Percentiles rank a stretch among this genome's conserved stretches.
Conservation (phyloP, 2,797 vertebrate genomes). For the Acipenser oxyrinchus region DNA sequence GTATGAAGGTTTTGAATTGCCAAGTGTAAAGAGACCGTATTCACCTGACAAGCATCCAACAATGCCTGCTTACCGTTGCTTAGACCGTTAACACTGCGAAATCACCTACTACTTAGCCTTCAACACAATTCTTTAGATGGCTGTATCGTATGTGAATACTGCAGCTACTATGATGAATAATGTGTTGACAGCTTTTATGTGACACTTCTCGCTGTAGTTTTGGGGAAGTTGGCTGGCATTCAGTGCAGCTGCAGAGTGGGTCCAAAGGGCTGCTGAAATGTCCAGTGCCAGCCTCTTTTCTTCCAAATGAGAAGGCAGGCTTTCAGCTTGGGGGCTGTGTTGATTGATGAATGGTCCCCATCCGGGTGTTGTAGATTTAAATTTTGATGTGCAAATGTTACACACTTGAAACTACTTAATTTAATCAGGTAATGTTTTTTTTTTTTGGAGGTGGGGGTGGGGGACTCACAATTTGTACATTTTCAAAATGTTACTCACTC, state of each 20-base stretch:
- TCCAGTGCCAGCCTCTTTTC: conserved; percentile 22
- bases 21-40: background rate
- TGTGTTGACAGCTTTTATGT: background rate
- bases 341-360: conserved; percentile 29
- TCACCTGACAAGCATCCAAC: conserved; percentile 14
- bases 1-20: too few species aligned
- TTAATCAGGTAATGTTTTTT: conserved; percentile 24
- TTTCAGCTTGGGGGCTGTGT: conserved; percentile 19
- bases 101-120: background rate
- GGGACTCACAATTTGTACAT: background rate
- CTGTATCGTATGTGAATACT: conserved; percentile 9
- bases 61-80: background rate
- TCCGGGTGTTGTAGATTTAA: conserved; percentile 21
- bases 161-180: conserved; percentile 1
- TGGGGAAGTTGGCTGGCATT: conserved; percentile 24
- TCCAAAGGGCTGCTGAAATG: conserved; percentile 19
- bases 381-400: conserved; percentile 26
- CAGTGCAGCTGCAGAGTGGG: conserved; percentile 22
- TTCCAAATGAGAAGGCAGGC: conserved; percentile 8
- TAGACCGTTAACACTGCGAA: conserved; percentile 5
- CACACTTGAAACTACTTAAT: conserved; percentile 22
- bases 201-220: conserved; percentile 4
- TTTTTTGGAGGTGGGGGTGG: conserved; percentile 11
- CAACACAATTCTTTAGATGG: background rate
- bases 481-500: background rate